Conservation (phyloP, 2,113 vertebrate genomes). For the Malurus alboscapulatus region DNA sequence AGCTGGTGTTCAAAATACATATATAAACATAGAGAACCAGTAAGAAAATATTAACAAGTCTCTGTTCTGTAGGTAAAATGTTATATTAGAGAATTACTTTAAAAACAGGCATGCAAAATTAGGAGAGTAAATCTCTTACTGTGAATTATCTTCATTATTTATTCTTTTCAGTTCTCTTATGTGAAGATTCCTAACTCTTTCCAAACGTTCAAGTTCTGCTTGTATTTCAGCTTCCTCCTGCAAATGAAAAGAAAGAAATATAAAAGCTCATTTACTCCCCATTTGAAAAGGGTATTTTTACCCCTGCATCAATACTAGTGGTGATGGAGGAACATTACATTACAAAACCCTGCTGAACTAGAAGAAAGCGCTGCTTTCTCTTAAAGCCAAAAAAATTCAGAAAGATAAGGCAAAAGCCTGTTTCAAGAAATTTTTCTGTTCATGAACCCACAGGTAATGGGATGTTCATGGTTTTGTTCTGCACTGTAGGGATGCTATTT, state of each 20-base stretch:
- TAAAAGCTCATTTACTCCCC: conserved; percentile 72
- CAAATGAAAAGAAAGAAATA: conserved; percentile 74
- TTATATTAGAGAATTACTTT: not conserved
- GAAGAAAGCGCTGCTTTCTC: conserved; percentile 54
- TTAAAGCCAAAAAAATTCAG: conserved; percentile 51
- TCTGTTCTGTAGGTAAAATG: not conserved
- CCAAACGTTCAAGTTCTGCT: conserved; percentile 97
- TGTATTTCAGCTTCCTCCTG: conserved; percentile 99
- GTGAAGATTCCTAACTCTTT: conserved; percentile 99
- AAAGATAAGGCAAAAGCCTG: conserved; percentile 50
- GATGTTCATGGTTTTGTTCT: conserved; percentile 58
- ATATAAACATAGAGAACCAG: not conserved
- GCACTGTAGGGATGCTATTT: conserved; percentile 55
- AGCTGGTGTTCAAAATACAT: not conserved
- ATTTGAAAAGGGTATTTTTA: conserved; percentile 71
- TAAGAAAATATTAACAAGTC: not conserved
- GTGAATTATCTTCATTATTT: conserved; percentile 99
- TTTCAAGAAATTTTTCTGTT: conserved; percentile 55
- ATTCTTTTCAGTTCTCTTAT: conserved; percentile 99
- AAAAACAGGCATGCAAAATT: conserved; percentile 15
- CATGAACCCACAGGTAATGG: conserved; percentile 45
- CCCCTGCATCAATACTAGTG: conserved; percentile 40
- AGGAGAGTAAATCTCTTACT: conserved; percentile 82
- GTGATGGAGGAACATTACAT: conserved; percentile 53
- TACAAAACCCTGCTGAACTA: conserved; percentile 61